These are phyloP conservation scores for Pristionchus exspectatus DNA, from an alignment of 2,888 invertebrate genomes.

Conservation along the genomic window DNA sequence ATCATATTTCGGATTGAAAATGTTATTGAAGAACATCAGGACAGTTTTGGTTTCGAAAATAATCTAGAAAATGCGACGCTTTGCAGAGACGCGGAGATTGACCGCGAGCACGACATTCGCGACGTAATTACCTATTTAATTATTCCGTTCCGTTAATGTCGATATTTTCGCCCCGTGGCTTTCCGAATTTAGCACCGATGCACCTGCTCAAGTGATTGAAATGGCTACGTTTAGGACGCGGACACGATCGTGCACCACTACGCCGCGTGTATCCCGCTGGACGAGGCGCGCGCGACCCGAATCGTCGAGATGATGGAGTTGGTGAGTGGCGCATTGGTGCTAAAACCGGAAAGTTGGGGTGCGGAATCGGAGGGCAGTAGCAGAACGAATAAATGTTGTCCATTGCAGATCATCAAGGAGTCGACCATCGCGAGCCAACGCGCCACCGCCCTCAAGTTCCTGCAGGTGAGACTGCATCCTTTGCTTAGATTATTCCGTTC, in stretches of 20 bases:
- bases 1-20: too few relatives aligned
- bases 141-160: too few relatives aligned
- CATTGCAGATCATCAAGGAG: conserved; percentile 22
- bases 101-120: conserved; percentile 31
- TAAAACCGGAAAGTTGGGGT: not conserved
- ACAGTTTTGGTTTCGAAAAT: too few relatives aligned
- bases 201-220: too few relatives aligned
- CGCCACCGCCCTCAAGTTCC: conserved; percentile 20
- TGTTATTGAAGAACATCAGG: too few relatives aligned
- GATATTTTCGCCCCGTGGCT: too few relatives aligned
- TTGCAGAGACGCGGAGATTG: conserved; percentile 41
- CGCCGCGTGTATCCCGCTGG: not conserved
- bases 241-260: conserved; percentile 4
- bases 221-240: not conserved
- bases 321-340: not conserved
- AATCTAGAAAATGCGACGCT: too few relatives aligned
- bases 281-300: not conserved
- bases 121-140: not conserved
- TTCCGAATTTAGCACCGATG: too few relatives aligned
- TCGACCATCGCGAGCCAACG: conserved; percentile 27
- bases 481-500: too few relatives aligned
- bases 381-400: not conserved
- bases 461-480: not conserved
- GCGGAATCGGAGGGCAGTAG: not conserved
- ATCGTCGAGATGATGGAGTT: conserved; percentile 35